These are phyloP conservation scores for Siderastrea siderea DNA, from an alignment of 92 coral and sea anemone genomes.

Conservation along the genomic window DNA sequence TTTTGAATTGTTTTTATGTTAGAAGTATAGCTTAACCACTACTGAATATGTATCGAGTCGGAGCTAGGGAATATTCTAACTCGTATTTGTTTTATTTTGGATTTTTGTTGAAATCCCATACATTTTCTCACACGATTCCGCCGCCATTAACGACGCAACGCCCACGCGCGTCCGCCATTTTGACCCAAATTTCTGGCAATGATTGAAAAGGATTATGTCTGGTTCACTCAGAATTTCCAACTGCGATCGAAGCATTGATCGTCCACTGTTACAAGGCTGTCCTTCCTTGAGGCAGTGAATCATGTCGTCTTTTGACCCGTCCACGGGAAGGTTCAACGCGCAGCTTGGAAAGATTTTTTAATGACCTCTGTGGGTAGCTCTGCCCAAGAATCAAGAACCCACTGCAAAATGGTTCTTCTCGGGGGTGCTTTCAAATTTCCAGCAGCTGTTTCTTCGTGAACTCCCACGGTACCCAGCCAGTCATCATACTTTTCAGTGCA, in stretches of 20 bases:
- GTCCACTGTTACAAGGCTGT: constrained; percentile 57
- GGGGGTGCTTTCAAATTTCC: constrained; percentile 27
- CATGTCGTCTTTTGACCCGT: constrained; percentile 66
- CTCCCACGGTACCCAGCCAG: constrained; percentile 45
- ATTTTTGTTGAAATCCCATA: too few relatives aligned
- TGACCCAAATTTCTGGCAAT: too few relatives aligned
- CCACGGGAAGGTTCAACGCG: constrained; percentile 63
- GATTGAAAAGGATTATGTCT: constrained; percentile 10
- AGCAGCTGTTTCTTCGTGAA: constrained; percentile 74
- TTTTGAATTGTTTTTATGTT: too few relatives aligned
- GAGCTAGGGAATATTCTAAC: too few relatives aligned
- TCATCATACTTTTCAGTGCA: neutral
- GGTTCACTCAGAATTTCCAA: constrained; percentile 54
- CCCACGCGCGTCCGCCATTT: too few relatives aligned
- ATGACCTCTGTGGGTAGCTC: constrained; percentile 70
- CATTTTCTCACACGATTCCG: too few relatives aligned
- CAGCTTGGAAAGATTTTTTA: constrained; percentile 68
- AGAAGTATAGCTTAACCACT: too few relatives aligned
- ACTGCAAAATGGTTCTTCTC: constrained; percentile 75
- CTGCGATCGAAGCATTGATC: constrained; percentile 66
- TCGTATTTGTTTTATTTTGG: too few relatives aligned
- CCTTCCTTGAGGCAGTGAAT: constrained; percentile 64
- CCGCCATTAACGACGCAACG: too few relatives aligned
- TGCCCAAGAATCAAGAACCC: constrained; percentile 76
- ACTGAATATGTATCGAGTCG: too few relatives aligned